Evolutionary conservation across 2,113 vertebrate genomes (phyloP), one percentile per base, ranked within the genome.

Genomic region (Oncorhynchus mykiss): DNA sequence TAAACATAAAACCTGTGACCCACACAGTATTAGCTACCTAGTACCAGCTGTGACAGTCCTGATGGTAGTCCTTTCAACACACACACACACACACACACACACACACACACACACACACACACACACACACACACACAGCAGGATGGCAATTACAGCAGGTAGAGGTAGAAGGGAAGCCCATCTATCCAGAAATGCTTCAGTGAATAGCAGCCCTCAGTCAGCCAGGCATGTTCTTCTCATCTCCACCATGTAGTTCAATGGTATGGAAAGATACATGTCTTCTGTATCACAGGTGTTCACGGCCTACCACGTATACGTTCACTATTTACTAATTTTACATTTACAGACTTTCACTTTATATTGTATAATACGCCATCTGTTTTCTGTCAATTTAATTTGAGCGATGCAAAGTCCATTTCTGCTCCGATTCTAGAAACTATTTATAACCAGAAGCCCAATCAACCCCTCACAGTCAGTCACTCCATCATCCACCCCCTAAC

Each of bases 201-300:
- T 34, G 75, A 83, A 89, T 54, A 49, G 49, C 59, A 39, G 39
- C 9, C n/a, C 14, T 22, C 6, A 49, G 49, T 49, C 24, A 49
- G 48, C 16, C 49, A 45, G 39, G 8, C 39, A 1, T 3, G 9
- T 45, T 45, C 9, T 45, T 45, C 39, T 45, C 39, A 11, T 9
- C 39, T 11, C 9, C 2, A 45, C 39, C 9, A 45, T 45, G 39
- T 11, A 45, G 39, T 51, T 71, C 18, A 57, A 4, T 57, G 4
- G 88, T 84, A 89, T 93, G 92, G 81, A 88, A 2, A 45, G 84
- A 93, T 24, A 92, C 93, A 93, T 91, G 90, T 82, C 90, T 91
- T 89, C 82, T 92, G 92, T 91, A 84, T 92, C 91, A 90, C 89
- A 91, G 88, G 84, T 85, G 86, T 92, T 91, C 89, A 86, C 86